Base-by-base conservation (phyloP, 2,888 invertebrate species). In the Macrophya annulata region DNA sequence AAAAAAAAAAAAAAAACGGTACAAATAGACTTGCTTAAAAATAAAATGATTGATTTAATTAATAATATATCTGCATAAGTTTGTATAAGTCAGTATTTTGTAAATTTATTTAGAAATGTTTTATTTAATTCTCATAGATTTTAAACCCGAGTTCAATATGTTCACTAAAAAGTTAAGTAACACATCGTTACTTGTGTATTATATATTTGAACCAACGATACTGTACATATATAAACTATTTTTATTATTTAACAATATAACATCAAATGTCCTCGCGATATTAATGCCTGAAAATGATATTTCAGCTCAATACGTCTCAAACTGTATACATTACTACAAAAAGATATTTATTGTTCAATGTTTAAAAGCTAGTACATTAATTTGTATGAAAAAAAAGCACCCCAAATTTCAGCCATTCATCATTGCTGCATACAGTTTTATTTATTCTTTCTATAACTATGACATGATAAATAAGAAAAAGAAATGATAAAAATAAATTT, bases 211-310 rank as follows among this genome's bases (percentile, higher is more conserved):
- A 85, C 87, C 85, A 40, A 88, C 85, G 40, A 88, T 87, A 88
- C 82, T 91, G 90, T 91, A 91, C 86, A 91, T 89, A 89, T 86
- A 91, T 89, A 89, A 83, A 85, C 86, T 88, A 87, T 88, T 90
- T 88, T 90, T 90, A 90, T 87, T 86, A 84, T 85, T 86, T 37
- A 86, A 77, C 48, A 37, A 17, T 79, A 59, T 37, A n/a, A 45
- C 65, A 82, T 17, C 25, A 65, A 62, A 82, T 82, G 40, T 45
- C 79, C 15, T 55, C 12, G 48, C 48, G 25, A 76, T 48, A 76
- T 45, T 25, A 76, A 76, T n/a, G 62, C 25, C 40, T 40, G 37
- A n/a, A 55, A 55, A 79, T 79, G 59, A 21, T 82, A 43, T 82
- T 45, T 82, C 6, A 59, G 21, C 25, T 15, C 31, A 31, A 31